Evolutionary conservation across 1,140 invertebrate species (phyloP).

Genomic region (Portunus trituberculatus): DNA sequence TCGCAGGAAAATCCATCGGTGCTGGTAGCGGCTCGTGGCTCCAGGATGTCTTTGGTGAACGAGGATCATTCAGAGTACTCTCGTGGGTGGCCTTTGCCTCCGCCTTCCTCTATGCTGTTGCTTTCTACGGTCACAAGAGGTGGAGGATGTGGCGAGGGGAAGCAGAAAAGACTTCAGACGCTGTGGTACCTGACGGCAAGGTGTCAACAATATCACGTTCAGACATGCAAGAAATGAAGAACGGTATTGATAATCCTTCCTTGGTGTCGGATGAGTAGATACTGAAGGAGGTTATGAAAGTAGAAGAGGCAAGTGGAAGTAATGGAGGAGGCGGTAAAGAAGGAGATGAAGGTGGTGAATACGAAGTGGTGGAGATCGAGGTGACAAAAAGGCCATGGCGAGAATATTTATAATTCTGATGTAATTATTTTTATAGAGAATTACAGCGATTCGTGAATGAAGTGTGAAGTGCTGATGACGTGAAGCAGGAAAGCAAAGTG

Average conservation of each 20-base stretch:
- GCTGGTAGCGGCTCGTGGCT: background rate
- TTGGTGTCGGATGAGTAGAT: background rate
- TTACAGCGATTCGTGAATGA: background rate
- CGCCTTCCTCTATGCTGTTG: background rate
- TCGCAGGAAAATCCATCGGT: slow-evolving; percentile 7
- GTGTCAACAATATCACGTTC: background rate
- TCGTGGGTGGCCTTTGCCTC: background rate
- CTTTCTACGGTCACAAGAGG: slow-evolving; percentile 1
- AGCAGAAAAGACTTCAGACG: background rate
- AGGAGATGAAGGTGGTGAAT: background rate
- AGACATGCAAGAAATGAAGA: background rate
- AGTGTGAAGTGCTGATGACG: background rate
- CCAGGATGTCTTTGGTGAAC: slow-evolving; percentile 4
- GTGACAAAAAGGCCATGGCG: background rate
- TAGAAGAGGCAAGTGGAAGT: background rate
- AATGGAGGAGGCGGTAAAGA: background rate
- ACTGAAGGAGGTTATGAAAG: background rate
- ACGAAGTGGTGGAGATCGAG: background rate
- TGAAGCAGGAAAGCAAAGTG: background rate
- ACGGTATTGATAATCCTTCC: slow-evolving; percentile 22
- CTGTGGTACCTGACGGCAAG: background rate
- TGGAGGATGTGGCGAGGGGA: background rate
- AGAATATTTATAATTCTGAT: background rate
- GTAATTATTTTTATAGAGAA: background rate
- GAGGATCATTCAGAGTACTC: slow-evolving; percentile 4